These are phyloP conservation scores for Coremacera marginata DNA, from an alignment of 2,888 invertebrate genomes.

Conservation along the genomic window DNA sequence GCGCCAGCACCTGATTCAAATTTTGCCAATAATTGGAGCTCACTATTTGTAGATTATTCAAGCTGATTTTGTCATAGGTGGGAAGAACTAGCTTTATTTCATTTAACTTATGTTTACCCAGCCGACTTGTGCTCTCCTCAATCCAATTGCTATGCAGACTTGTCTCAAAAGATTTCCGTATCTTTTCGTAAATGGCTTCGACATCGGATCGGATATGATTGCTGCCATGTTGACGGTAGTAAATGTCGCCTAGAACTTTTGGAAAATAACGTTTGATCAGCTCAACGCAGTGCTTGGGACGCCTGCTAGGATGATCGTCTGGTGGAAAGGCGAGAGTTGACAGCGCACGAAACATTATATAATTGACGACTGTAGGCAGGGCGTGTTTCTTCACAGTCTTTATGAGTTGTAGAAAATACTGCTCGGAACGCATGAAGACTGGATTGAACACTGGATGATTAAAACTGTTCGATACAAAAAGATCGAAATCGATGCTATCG, in stretches of 20 bases:
- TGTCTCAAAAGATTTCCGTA: constrained; percentile 51
- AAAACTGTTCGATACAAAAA: constrained; percentile 56
- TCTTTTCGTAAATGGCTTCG: constrained; percentile 48
- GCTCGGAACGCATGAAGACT: constrained; percentile 56
- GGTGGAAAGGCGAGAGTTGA: constrained; percentile 51
- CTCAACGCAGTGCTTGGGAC: constrained; percentile 50
- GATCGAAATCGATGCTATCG: constrained; percentile 56
- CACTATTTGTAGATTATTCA: constrained; percentile 52
- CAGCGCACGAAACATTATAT: constrained; percentile 64
- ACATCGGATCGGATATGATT: constrained; percentile 50
- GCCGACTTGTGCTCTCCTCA: constrained; percentile 57
- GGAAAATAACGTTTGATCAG: constrained; percentile 57
- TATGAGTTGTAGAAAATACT: constrained; percentile 59
- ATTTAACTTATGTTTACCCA: constrained; percentile 56
- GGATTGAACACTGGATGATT: constrained; percentile 55
- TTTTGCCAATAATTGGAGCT: constrained; percentile 59
- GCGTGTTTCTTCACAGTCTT: constrained; percentile 54
- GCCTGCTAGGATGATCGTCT: constrained; percentile 41
- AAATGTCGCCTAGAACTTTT: constrained; percentile 61
- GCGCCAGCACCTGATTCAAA: constrained; percentile 51
- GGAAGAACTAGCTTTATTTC: constrained; percentile 53
- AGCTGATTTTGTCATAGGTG: constrained; percentile 42
- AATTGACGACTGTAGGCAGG: constrained; percentile 60
- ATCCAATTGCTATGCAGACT: constrained; percentile 58
- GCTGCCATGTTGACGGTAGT: constrained; percentile 52